phyloP scores from a whole-genome alignment of 2,888 invertebrate genomes.

The Apoderus coryli region DNA sequence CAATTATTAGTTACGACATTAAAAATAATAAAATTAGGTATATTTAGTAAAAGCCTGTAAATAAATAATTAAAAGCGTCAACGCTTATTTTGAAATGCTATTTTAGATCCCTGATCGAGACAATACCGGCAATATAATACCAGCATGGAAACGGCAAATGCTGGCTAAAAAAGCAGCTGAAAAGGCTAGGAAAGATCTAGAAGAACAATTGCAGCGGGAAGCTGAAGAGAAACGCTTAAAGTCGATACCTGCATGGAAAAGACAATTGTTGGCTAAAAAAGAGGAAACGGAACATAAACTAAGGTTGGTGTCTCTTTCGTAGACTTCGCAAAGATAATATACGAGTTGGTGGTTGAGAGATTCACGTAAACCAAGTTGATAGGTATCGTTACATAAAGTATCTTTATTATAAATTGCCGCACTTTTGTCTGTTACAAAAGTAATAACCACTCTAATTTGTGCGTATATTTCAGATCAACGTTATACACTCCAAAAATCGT shows the following conservation, averaged over 20 bases:
- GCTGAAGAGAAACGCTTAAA: slow-evolving; percentile 74
- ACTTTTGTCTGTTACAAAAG: background rate
- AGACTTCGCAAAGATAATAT: too few species aligned
- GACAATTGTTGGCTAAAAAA: slow-evolving; percentile 71
- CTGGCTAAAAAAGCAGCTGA: slow-evolving; percentile 89
- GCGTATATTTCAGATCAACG: slow-evolving; percentile 40
- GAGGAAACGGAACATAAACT: slow-evolving; percentile 63
- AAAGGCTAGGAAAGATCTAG: slow-evolving; percentile 78
- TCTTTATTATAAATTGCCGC: too few species aligned
- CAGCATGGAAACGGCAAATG: slow-evolving; percentile 93
- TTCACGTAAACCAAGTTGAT: too few species aligned
- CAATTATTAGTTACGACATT: too few species aligned
- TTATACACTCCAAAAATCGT: slow-evolving; percentile 58
- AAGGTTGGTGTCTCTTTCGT: slow-evolving; percentile 42
- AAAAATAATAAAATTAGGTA: too few species aligned
- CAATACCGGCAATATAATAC: slow-evolving; percentile 75
- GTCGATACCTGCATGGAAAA: slow-evolving; percentile 87
- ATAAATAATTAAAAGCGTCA: background rate
- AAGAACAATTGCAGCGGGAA: slow-evolving; percentile 69
- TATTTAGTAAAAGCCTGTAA: slow-evolving; percentile 21
- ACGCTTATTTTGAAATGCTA: slow-evolving; percentile 16
- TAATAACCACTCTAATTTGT: background rate
- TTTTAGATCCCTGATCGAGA: slow-evolving; percentile 79
- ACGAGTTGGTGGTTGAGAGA: too few species aligned
- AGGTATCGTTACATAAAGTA: too few species aligned